These are phyloP conservation scores for Amblyraja radiata DNA, from an alignment of 2,797 vertebrate genomes.

Conservation along the genomic window DNA sequence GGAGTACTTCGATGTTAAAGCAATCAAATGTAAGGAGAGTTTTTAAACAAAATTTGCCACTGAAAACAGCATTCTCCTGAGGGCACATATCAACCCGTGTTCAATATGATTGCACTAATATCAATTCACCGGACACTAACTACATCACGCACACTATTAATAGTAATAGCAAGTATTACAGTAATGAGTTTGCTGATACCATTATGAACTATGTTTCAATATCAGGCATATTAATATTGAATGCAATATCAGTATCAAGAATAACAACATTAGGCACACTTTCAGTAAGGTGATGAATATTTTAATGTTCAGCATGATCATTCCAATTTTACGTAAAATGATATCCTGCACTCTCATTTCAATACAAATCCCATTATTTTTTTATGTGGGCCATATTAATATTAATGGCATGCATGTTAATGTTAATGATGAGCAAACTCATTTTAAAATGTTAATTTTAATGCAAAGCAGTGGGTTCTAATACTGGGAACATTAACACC, in stretches of 20 bases:
- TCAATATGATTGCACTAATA: neutral
- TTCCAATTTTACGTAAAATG: neutral
- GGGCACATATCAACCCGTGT: neutral
- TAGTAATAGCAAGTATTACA: no score
- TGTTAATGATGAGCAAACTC: neutral
- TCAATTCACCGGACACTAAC: neutral
- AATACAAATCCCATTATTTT: neutral
- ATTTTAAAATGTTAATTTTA: neutral
- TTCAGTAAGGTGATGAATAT: no score
- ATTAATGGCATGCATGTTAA: neutral
- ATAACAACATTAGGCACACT: neutral
- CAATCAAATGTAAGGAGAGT: neutral
- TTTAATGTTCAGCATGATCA: neutral
- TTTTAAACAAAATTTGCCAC: neutral
- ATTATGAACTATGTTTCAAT: neutral
- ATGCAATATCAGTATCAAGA: neutral
- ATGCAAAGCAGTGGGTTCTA: neutral
- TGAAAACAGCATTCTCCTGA: neutral
- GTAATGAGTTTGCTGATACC: neutral
- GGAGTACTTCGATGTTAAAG: constrained; percentile 9
- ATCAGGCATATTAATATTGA: neutral
- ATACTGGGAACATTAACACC: neutral
- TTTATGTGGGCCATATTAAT: neutral
- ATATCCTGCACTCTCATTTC: neutral
- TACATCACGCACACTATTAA: neutral